Evolutionary conservation across 1,140 invertebrate species (phyloP).

Genomic region (Apis laboriosa): DNA sequence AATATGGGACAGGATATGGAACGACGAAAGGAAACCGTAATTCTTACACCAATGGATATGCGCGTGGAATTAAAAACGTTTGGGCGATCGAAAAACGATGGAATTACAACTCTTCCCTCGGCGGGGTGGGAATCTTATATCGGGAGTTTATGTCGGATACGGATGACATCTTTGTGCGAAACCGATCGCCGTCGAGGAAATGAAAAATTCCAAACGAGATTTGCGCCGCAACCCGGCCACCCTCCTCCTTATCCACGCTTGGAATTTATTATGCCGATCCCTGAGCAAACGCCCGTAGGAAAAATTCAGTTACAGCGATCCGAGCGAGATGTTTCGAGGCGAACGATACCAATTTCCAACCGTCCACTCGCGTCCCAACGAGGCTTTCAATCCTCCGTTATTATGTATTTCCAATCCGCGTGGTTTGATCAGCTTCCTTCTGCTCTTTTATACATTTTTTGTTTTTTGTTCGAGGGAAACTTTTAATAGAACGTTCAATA

Average conservation of each 20-base stretch:
- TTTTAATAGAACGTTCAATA: not conserved
- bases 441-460: too few species aligned
- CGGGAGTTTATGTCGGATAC: slow-evolving; percentile 37
- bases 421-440: not conserved
- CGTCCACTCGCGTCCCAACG: not conserved
- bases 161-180: slow-evolving; percentile 53
- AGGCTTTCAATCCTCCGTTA: too few species aligned
- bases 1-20: not conserved
- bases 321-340: not conserved
- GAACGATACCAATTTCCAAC: not conserved
- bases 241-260: slow-evolving; percentile 56
- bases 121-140: slow-evolving; percentile 22
- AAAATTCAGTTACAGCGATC: slow-evolving; percentile 54
- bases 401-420: not conserved
- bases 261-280: slow-evolving; percentile 61
- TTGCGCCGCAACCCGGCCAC: slow-evolving; percentile 55
- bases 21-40: not conserved
- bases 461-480: not conserved
- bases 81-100: not conserved
- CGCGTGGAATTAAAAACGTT: slow-evolving; percentile 17
- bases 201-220: slow-evolving; percentile 76
- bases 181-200: slow-evolving; percentile 70
- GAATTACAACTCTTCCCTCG: not conserved
- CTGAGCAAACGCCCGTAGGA: slow-evolving; percentile 33
- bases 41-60: not conserved